Evolutionary conservation across 1,140 invertebrate species (phyloP).

Genomic region (Drosophila elegans): DNA sequence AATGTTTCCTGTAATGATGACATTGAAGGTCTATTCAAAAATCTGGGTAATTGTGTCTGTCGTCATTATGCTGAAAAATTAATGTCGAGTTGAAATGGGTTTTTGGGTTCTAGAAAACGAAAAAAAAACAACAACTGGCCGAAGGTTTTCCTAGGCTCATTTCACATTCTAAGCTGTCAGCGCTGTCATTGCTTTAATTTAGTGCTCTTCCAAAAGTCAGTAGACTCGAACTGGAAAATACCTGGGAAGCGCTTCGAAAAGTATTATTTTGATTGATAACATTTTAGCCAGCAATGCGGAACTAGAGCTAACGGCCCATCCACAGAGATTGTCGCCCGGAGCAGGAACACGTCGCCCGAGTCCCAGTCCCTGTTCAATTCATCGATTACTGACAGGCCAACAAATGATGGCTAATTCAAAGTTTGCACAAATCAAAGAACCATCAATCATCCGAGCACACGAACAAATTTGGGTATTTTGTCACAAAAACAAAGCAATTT

Average conservation of each 20-base stretch:
- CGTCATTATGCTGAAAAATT: constrained; percentile 54
- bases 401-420: constrained; percentile 73
- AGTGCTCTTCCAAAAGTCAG: constrained; percentile 26
- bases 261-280: constrained; percentile 24
- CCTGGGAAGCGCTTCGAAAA: constrained; percentile 12
- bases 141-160: constrained; percentile 68
- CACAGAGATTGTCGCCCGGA: constrained; percentile 25
- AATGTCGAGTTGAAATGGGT: constrained; percentile 61
- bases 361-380: constrained; percentile 24
- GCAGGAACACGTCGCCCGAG: constrained; percentile 30
- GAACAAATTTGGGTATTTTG: constrained; percentile 58
- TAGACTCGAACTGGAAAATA: constrained; percentile 16
- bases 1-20: constrained; percentile 65
- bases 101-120: constrained; percentile 64
- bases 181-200: constrained; percentile 36
- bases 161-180: constrained; percentile 65
- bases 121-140: constrained; percentile 2
- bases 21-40: constrained; percentile 64
- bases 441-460: constrained; percentile 63
- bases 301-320: constrained; percentile 53
- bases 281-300: constrained; percentile 68
- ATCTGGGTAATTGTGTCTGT: constrained; percentile 76
- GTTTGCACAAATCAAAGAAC: constrained; percentile 64
- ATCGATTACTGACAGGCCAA: constrained; percentile 50
- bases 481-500: constrained; percentile 78